Conservation (phyloP, 2,113 vertebrate species). For the Cynoglossus semilaevis region DNA sequence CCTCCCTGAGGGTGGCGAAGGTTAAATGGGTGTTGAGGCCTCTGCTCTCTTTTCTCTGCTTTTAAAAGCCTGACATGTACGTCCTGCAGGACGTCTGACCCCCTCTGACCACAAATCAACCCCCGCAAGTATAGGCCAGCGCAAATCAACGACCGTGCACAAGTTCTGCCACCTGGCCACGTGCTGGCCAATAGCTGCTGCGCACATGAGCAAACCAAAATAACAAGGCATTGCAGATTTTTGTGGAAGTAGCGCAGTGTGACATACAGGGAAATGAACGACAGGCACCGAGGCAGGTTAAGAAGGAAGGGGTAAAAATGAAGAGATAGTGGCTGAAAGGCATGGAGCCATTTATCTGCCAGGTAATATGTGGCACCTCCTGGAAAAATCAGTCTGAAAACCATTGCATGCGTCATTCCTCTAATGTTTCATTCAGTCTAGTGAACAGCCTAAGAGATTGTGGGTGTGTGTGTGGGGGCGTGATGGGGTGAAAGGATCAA, state of each 20-base stretch:
- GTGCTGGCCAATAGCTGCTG: conserved; percentile 4
- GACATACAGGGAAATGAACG: not conserved
- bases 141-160: conserved; percentile 9
- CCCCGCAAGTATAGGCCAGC: conserved; percentile 56
- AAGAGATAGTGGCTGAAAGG: not conserved
- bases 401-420: not conserved
- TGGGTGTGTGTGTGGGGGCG: not conserved
- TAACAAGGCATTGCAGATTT: not conserved
- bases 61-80: conserved; percentile 64
- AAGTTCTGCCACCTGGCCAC: not conserved
- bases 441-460: not conserved
- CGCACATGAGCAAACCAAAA: conserved; percentile 15
- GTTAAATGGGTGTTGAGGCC: conserved; percentile 54
- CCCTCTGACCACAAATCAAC: conserved; percentile 66
- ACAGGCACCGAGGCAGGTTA: not conserved
- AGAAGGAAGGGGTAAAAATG: not conserved
- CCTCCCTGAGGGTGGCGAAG: conserved; percentile 41
- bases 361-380: not conserved
- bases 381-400: not conserved
- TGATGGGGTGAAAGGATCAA: not conserved
- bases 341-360: not conserved
- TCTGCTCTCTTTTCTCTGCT: conserved; percentile 43
- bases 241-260: conserved; percentile 6
- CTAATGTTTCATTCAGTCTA: not conserved
- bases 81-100: conserved; percentile 56